A percentile compares a stretch with the other conserved stretches of the same genome.
Evolutionary conservation across 2,888 invertebrate species (phyloP).

Genomic region (Eilema depressum): DNA sequence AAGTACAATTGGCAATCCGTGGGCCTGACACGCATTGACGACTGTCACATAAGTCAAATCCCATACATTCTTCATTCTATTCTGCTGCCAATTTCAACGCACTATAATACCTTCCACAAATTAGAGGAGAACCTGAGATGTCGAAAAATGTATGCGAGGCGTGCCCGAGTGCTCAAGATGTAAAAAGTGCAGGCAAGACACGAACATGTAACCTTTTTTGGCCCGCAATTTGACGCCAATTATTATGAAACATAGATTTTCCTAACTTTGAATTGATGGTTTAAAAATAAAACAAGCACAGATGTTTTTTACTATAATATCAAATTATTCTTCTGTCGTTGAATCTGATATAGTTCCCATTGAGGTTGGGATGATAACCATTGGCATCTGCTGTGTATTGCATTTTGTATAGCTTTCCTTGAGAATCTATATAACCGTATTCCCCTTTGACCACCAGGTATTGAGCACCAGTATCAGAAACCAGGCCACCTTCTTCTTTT

Average conservation of each 20-base stretch:
- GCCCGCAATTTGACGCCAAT: background rate
- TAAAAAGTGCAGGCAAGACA: background rate
- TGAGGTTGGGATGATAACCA: constrained; percentile 76
- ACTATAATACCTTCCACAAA: background rate
- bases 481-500: constrained; percentile 79
- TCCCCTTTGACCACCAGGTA: constrained; percentile 74
- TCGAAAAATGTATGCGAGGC: background rate
- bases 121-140: background rate
- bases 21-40: too few relatives aligned
- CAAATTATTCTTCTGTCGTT: constrained; percentile 78
- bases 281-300: background rate
- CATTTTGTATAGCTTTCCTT: constrained; percentile 73
- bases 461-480: constrained; percentile 52
- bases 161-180: background rate
- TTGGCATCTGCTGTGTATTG: constrained; percentile 88
- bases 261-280: background rate
- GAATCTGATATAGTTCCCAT: constrained; percentile 66
- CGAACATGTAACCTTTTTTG: background rate
- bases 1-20: too few relatives aligned
- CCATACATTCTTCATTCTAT: too few relatives aligned
- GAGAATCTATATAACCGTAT: constrained; percentile 85
- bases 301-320: constrained; percentile 21
- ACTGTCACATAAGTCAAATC: too few relatives aligned
- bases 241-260: background rate
- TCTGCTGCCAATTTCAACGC: too few relatives aligned